These are phyloP conservation scores for Atlantisia rogersi DNA, from an alignment of 2,113 vertebrate species.

Conservation along the genomic window DNA sequence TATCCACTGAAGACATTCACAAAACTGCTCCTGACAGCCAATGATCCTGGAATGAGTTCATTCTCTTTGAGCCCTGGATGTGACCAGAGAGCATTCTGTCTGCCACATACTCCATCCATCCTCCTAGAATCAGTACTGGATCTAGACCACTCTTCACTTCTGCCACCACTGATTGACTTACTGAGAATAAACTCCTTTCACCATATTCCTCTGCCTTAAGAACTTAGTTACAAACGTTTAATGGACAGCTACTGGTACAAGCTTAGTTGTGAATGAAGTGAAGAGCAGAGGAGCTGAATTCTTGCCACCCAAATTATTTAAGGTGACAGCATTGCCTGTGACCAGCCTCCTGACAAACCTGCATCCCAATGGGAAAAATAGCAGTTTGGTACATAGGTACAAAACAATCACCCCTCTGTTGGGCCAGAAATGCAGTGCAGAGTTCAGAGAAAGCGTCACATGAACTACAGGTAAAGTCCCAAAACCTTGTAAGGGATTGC, in stretches of 20 bases:
- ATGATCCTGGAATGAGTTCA: accelerated
- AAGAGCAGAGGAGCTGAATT: neutral
- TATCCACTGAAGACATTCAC: neutral
- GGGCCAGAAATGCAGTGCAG: neutral
- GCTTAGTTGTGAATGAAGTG: neutral
- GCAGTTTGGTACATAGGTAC: neutral
- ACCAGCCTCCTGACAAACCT: neutral
- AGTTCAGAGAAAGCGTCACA: neutral
- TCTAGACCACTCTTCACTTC: neutral
- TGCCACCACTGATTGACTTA: neutral
- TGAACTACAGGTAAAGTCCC: neutral
- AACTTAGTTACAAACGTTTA: neutral
- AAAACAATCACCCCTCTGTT: neutral
- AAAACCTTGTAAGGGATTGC: neutral
- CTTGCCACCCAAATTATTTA: neutral
- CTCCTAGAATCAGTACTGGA: neutral
- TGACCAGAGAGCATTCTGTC: neutral
- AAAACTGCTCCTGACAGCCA: neutral
- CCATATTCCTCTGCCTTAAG: neutral
- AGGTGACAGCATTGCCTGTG: neutral
- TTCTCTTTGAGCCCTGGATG: neutral
- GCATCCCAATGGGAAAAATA: neutral
- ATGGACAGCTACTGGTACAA: neutral
- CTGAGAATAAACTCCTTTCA: neutral
- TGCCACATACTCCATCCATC: neutral